phyloP scores from a whole-genome alignment of 2,113 vertebrate genomes.

The Delphinapterus leucas region DNA sequence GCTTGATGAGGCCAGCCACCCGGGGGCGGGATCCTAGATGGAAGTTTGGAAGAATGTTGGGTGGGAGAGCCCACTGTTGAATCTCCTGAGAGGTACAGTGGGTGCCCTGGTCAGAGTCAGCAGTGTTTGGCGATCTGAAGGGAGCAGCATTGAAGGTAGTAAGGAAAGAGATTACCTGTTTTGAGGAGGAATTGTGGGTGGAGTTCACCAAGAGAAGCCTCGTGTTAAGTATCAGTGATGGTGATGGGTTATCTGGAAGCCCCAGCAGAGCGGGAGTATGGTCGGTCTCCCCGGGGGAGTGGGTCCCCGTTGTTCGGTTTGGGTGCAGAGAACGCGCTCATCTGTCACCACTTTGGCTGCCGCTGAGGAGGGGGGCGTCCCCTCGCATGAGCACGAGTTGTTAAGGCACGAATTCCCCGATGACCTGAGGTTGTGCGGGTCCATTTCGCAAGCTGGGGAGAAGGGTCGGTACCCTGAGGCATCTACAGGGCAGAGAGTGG shows the following conservation, averaged over 20 bases:
- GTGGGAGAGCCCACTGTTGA: neutral
- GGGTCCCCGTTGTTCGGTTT: neutral
- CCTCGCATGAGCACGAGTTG: neutral
- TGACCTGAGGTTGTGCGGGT: neutral
- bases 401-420: neutral
- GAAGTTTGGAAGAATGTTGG: neutral
- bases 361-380: neutral
- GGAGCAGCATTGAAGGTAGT: neutral
- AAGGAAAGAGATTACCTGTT: neutral
- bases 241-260: neutral
- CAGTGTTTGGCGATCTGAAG: neutral
- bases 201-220: neutral
- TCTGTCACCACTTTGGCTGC: neutral
- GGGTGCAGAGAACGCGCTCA: neutral
- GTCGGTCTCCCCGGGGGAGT: too few species aligned
- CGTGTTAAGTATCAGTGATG: neutral
- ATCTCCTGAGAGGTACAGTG: neutral
- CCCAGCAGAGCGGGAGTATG: too few species aligned
- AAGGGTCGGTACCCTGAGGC: neutral
- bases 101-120: neutral
- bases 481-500: neutral
- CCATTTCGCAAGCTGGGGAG: neutral
- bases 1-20: neutral
- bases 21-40: neutral
- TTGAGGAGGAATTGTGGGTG: neutral